phyloP scores from a whole-genome alignment of 2,888 invertebrate genomes.

The Leptopilina drosophilae region DNA sequence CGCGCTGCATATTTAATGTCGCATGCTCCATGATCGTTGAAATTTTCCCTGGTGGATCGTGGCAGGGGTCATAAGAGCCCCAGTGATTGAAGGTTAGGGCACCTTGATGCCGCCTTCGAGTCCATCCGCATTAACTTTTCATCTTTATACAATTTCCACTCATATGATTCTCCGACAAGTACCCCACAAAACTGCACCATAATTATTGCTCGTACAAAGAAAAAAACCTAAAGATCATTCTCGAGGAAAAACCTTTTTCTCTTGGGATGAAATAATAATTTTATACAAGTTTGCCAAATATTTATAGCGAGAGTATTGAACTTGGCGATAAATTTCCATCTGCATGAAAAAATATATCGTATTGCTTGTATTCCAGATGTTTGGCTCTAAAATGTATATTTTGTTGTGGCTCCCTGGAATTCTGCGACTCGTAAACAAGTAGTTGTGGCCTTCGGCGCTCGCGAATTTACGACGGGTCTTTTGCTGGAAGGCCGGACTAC shows the following conservation, averaged over 20 bases:
- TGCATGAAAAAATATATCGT: slow-evolving; percentile 9
- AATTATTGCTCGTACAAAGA: slow-evolving; percentile 42
- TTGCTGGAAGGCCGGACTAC: slow-evolving; percentile 6
- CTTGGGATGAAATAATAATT: not conserved
- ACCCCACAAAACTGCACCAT: slow-evolving; percentile 40
- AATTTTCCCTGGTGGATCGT: slow-evolving; percentile 76
- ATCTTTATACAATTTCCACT: slow-evolving; percentile 74
- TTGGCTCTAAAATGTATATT: slow-evolving; percentile 30
- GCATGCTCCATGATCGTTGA: slow-evolving; percentile 74
- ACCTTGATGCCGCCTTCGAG: slow-evolving; percentile 63
- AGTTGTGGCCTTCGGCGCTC: slow-evolving; percentile 32
- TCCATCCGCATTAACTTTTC: slow-evolving; percentile 73
- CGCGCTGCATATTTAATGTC: slow-evolving; percentile 75
- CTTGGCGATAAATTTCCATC: not conserved
- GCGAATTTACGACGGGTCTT: slow-evolving; percentile 32
- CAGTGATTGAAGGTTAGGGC: slow-evolving; percentile 76
- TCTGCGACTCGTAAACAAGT: slow-evolving; percentile 39
- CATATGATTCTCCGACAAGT: slow-evolving; percentile 53
- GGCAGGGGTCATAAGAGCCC: slow-evolving; percentile 74
- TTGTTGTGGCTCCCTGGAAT: slow-evolving; percentile 28
- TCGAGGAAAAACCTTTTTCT: not conserved
- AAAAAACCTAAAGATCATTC: slow-evolving; percentile 31
- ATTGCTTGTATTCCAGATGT: slow-evolving; percentile 28
- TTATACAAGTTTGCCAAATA: not conserved
- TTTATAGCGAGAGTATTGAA: not conserved